Percentiles rank a stretch among this genome's conserved stretches.
phyloP scores from a whole-genome alignment of 2,888 invertebrate species.

The Noctua pronuba region DNA sequence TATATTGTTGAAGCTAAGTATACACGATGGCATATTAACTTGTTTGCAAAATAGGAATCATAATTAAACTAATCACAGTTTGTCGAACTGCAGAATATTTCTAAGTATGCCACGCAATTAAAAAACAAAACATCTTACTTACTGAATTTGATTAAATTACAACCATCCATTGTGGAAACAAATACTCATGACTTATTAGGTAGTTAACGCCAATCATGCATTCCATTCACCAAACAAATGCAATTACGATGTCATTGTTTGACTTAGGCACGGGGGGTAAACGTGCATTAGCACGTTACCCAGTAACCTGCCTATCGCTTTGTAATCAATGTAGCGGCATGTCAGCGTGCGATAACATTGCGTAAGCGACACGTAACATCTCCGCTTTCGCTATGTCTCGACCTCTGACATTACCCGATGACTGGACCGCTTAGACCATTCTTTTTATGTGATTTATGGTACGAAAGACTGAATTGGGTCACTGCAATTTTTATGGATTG shows the following conservation, averaged over 20 bases:
- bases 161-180: conserved; percentile 18
- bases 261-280: conserved; percentile 50
- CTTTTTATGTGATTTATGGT: conserved; percentile 68
- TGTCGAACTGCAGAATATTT: neutral
- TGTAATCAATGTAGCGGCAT: conserved; percentile 64
- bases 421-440: conserved; percentile 61
- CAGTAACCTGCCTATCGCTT: conserved; percentile 74
- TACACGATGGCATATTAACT: neutral
- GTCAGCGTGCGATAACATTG: conserved; percentile 65
- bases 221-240: conserved; percentile 53
- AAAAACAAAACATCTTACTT: conserved; percentile 41
- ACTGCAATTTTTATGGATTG: conserved; percentile 16
- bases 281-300: conserved; percentile 68
- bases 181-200: conserved; percentile 36
- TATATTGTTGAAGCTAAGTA: neutral
- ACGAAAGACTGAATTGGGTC: conserved; percentile 51
- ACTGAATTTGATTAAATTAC: conserved; percentile 28
- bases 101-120: conserved; percentile 14
- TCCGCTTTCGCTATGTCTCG: conserved; percentile 66
- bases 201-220: conserved; percentile 41
- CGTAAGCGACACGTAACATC: conserved; percentile 70
- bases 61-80: neutral
- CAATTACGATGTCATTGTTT: conserved; percentile 61
- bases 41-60: neutral
- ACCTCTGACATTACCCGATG: conserved; percentile 70